These are phyloP conservation scores for Isotomurus palustris DNA, from an alignment of 2,888 invertebrate genomes.

Conservation along the genomic window DNA sequence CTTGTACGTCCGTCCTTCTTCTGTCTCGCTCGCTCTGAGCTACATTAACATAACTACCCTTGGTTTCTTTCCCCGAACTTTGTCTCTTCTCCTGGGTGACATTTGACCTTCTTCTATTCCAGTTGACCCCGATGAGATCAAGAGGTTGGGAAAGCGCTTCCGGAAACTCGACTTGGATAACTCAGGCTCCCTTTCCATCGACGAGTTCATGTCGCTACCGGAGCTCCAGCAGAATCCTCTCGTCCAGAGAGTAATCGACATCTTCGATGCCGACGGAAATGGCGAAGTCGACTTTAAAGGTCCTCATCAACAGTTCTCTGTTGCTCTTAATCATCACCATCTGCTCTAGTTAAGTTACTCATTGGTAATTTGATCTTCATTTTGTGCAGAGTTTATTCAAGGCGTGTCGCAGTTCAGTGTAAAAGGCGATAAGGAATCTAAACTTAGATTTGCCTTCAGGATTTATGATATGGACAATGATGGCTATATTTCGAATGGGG, in stretches of 20 bases:
- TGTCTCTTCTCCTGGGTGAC: no score
- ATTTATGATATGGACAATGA: slow-evolving; percentile 99
- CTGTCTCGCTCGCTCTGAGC: neutral
- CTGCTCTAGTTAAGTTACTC: no score
- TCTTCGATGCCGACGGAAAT: slow-evolving; percentile 99
- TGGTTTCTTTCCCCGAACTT: neutral
- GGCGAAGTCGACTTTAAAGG: slow-evolving; percentile 90
- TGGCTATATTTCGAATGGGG: slow-evolving; percentile 98
- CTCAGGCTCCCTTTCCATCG: slow-evolving; percentile 95
- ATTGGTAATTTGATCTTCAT: no score
- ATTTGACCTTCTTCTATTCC: no score
- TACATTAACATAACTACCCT: neutral
- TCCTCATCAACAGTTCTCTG: no score
- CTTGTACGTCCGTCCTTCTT: neutral
- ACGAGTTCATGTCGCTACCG: slow-evolving; percentile 99
- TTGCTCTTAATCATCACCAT: no score
- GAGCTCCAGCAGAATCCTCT: slow-evolving; percentile 99
- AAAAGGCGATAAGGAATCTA: slow-evolving; percentile 98
- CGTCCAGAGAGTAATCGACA: slow-evolving; percentile 98
- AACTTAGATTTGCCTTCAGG: slow-evolving; percentile 96
- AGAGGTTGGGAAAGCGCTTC: slow-evolving; percentile 96
- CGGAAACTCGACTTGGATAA: slow-evolving; percentile 98
- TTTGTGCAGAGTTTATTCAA: slow-evolving; percentile 94
- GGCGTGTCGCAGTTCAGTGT: slow-evolving; percentile 99
- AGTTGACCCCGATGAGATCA: slow-evolving; percentile 99